Evolutionary conservation across 2,888 invertebrate genomes (phyloP), one percentile per base, ranked within the genome.

Genomic region (Acanthosepion pharaonis): DNA sequence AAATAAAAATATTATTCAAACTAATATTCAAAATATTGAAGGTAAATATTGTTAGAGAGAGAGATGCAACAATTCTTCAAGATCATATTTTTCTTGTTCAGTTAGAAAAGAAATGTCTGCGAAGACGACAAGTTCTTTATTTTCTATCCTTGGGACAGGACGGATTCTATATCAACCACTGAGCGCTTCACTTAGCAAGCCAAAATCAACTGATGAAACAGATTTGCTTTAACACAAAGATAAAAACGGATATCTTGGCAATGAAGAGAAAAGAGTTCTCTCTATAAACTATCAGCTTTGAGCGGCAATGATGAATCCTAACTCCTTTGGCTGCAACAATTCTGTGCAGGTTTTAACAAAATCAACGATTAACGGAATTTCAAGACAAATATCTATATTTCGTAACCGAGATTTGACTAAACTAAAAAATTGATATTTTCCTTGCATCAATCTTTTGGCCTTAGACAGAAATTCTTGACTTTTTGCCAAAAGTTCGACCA

Each of bases 341-440:
- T 93, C 93, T 33, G 33, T 53, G 18, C 93, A 93, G 15, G 49
- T 53, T 93, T 93, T 93, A 48, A 93, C 93, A 93, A 93, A 93
- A 28, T 93, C 28, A 23, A 93, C 51, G 18, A 93, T 53, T 28
- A 11, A 25, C n/a, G 93, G 93, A 28, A 93, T 93, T 18, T 93
- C 51, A 18, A 28, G 28, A 28, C n/a, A 53, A 53, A 93, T 18
- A 5, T 42, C 5, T 5, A 93, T 5, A 18, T 49, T 93, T n/a
- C 53, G 93, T 8, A 42, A 53, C n/a, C 53, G 49, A 93, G 28
- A 53, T 93, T 49, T 53, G 53, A 93, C 28, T 6, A 93, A 53
- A 49, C 15, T 25, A 33, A 93, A 93, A 53, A 93, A 93, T 9
- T 51, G n/a, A 53, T 2, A n/a, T n/a, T 93, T 93, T 28, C 25